Evolutionary conservation across 1,140 invertebrate species (phyloP).

Genomic region (Zaprionus nigranus): DNA sequence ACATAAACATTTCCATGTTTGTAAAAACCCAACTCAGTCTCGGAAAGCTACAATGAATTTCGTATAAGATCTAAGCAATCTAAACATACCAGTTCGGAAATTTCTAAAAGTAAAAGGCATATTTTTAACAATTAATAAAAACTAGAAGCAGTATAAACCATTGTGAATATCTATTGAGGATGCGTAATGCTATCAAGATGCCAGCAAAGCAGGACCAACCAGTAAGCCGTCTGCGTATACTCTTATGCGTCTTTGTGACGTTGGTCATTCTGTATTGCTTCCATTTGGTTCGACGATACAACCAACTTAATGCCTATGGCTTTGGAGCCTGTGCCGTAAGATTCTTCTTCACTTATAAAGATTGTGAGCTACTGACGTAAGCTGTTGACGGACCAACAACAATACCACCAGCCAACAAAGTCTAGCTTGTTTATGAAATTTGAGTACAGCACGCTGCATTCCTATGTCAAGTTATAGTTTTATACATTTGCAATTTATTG

Average conservation of each 20-base stretch:
- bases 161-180: neutral
- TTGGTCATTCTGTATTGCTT: slow-evolving; percentile 21
- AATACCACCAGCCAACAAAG: too few species aligned
- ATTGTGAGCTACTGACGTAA: too few species aligned
- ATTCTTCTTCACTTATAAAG: slow-evolving; percentile 40
- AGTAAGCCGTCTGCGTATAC: neutral
- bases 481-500: too few species aligned
- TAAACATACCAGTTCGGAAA: neutral
- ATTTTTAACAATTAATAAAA: too few species aligned
- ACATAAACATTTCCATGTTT: slow-evolving; percentile 13
- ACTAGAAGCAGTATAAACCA: neutral
- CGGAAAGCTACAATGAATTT: neutral
- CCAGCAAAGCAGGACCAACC: neutral
- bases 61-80: slow-evolving; percentile 12
- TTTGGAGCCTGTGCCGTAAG: slow-evolving; percentile 40
- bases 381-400: too few species aligned
- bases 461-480: too few species aligned
- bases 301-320: slow-evolving; percentile 34
- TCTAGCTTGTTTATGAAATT: too few species aligned
- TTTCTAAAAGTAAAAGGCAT: neutral
- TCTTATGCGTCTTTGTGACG: slow-evolving; percentile 18
- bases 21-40: neutral
- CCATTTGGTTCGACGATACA: slow-evolving; percentile 26
- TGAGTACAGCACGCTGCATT: too few species aligned
- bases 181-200: neutral